phyloP scores from a whole-genome alignment of 2,113 vertebrate genomes.

The Vulpes ferrilata region DNA sequence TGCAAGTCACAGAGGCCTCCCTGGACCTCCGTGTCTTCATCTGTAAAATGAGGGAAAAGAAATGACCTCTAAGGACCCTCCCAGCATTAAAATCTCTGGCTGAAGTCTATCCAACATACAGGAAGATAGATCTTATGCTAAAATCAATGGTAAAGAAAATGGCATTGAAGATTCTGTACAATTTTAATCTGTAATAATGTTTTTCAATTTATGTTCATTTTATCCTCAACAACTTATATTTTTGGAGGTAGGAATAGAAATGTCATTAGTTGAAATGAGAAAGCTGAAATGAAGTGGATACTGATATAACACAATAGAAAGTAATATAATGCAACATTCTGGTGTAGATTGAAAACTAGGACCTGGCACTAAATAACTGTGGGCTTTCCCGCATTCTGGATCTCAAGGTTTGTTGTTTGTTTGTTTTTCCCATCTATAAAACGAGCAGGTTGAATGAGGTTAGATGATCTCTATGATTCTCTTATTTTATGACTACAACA shows the following conservation, averaged over 20 bases:
- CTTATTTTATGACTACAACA: neutral
- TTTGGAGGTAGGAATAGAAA: constrained; percentile 16
- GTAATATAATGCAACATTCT: neutral
- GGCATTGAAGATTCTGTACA: neutral
- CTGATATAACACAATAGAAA: neutral
- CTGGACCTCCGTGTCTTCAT: neutral
- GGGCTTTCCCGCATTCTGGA: neutral
- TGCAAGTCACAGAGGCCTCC: neutral
- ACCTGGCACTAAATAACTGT: neutral
- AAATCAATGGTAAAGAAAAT: constrained; percentile 27
- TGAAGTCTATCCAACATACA: neutral
- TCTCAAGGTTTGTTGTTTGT: neutral
- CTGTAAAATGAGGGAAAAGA: constrained; percentile 34
- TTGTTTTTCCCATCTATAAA: neutral
- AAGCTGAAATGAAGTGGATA: neutral
- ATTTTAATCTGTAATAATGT: neutral
- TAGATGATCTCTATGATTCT: neutral
- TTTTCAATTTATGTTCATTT: neutral
- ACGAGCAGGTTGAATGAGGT: neutral
- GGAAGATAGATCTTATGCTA: neutral
- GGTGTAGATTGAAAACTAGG: neutral
- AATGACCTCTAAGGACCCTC: neutral
- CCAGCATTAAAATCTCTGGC: neutral
- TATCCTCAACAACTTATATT: neutral
- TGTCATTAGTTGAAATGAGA: neutral